A percentile compares a stretch with the other conserved stretches of the same genome.
These are phyloP conservation scores for Vombatus ursinus DNA, from an alignment of 2,113 vertebrate genomes.

Conservation along the genomic window DNA sequence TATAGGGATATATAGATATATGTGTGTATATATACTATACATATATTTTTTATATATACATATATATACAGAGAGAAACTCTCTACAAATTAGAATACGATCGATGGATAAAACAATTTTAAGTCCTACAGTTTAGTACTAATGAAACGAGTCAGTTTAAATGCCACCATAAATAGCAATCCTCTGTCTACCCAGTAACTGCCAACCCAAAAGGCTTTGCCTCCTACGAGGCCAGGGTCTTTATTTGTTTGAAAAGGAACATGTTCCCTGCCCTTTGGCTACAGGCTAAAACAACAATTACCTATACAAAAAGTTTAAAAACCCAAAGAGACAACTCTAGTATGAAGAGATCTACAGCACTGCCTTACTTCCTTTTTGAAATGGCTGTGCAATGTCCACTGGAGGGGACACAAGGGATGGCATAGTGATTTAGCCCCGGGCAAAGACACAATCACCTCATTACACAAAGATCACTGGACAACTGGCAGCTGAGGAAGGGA, in stretches of 20 bases:
- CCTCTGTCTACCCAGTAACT: constrained; percentile 50
- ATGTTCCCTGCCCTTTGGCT: constrained; percentile 49
- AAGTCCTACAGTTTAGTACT: constrained; percentile 33
- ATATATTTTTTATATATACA: not conserved
- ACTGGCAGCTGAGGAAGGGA: constrained; percentile 24
- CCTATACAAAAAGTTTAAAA: constrained; percentile 58
- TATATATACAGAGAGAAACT: not conserved
- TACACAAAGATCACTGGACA: constrained; percentile 24
- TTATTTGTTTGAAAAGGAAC: constrained; percentile 45
- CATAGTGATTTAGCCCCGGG: not conserved
- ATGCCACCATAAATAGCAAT: constrained; percentile 40
- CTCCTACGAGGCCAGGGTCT: constrained; percentile 44
- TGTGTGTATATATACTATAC: too few relatives aligned
- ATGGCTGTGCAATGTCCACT: not conserved
- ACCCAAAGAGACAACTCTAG: constrained; percentile 41
- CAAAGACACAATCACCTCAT: constrained; percentile 44
- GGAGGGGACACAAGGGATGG: not conserved
- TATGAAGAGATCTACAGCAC: not conserved
- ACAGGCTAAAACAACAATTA: constrained; percentile 41
- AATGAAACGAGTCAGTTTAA: constrained; percentile 52
- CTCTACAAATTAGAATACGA: not conserved
- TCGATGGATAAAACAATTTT: not conserved
- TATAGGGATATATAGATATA: too few relatives aligned
- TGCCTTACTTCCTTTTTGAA: constrained; percentile 33
- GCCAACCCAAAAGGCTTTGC: constrained; percentile 26